These are phyloP conservation scores for Stratiolaelaps scimitus DNA, from an alignment of 1,140 invertebrate genomes.

Conservation along the genomic window DNA sequence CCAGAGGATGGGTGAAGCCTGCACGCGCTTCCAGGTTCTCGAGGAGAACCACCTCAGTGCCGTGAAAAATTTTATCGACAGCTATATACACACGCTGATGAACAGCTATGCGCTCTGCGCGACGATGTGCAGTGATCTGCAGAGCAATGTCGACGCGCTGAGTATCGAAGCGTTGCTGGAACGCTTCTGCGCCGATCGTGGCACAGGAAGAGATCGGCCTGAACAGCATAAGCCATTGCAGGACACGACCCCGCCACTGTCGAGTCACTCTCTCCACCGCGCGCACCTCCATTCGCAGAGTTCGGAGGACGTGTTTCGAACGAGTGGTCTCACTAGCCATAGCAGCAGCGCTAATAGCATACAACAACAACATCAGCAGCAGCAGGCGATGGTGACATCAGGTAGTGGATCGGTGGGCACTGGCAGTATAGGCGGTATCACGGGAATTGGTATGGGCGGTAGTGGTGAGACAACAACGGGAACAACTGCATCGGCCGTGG, in stretches of 20 bases:
- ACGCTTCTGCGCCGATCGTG: slow-evolving; percentile 11
- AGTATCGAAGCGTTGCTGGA: slow-evolving; percentile 28
- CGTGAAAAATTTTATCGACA: slow-evolving; percentile 12
- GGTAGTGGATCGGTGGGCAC: too few relatives aligned
- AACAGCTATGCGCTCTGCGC: slow-evolving; percentile 25
- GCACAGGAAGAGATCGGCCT: slow-evolving; percentile 9
- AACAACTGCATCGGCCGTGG: too few relatives aligned
- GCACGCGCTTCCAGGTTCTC: slow-evolving; percentile 21
- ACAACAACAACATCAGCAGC: too few relatives aligned
- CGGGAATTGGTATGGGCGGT: too few relatives aligned
- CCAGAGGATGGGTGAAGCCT: slow-evolving; percentile 15
- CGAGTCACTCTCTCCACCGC: slow-evolving; percentile 10
- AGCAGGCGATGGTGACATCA: too few relatives aligned
- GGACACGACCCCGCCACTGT: slow-evolving; percentile 17
- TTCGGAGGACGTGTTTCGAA: slow-evolving; percentile 23
- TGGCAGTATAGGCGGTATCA: too few relatives aligned
- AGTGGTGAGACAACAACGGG: too few relatives aligned
- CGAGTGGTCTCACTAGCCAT: slow-evolving; percentile 10
- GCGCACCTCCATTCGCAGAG: slow-evolving; percentile 19
- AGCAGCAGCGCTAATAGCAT: too few relatives aligned
- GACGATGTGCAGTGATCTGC: slow-evolving; percentile 19
- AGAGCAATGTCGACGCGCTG: slow-evolving; percentile 15
- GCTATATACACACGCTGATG: slow-evolving; percentile 15
- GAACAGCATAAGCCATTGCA: slow-evolving; percentile 1
- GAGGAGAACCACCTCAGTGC: slow-evolving; percentile 24